These are phyloP conservation scores for Acrocephalus arundinaceus DNA, from an alignment of 2,113 vertebrate genomes.

Conservation along the genomic window DNA sequence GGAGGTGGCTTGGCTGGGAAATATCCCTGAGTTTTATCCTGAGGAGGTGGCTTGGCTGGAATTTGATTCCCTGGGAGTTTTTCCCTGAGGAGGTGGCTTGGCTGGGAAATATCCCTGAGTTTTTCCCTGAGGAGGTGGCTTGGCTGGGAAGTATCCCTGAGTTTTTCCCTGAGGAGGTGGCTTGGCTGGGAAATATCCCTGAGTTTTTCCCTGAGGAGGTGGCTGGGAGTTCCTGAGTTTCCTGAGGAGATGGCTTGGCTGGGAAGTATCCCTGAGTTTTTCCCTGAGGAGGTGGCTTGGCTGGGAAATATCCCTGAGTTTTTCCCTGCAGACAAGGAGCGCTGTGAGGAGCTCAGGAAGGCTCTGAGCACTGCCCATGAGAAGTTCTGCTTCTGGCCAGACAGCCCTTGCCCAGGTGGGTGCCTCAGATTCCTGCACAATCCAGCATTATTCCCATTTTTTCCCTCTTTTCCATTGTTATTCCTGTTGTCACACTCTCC, in stretches of 20 bases:
- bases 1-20: background rate
- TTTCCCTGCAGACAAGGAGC: constrained; percentile 82
- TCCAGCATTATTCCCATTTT: background rate
- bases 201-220: background rate
- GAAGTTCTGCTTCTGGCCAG: constrained; percentile 97
- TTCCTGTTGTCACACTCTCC: background rate
- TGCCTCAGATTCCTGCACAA: background rate
- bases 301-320: background rate
- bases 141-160: accelerated
- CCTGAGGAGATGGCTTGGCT: accelerated
- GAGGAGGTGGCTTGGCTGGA: too few relatives aligned
- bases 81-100: too few relatives aligned
- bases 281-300: background rate
- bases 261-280: background rate
- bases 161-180: background rate
- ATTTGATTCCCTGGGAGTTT: too few relatives aligned
- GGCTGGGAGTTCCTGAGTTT: background rate
- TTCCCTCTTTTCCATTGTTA: accelerated
- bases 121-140: background rate
- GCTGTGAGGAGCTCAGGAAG: constrained; percentile 82
- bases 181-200: accelerated
- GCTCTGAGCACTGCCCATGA: constrained; percentile 87
- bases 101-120: too few relatives aligned
- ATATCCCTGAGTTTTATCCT: background rate
- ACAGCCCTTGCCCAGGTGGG: constrained; percentile 92